Evolutionary conservation across 2,113 vertebrate species (phyloP), one percentile per base, ranked within the genome.

Genomic region (Odontesthes bonariensis): DNA sequence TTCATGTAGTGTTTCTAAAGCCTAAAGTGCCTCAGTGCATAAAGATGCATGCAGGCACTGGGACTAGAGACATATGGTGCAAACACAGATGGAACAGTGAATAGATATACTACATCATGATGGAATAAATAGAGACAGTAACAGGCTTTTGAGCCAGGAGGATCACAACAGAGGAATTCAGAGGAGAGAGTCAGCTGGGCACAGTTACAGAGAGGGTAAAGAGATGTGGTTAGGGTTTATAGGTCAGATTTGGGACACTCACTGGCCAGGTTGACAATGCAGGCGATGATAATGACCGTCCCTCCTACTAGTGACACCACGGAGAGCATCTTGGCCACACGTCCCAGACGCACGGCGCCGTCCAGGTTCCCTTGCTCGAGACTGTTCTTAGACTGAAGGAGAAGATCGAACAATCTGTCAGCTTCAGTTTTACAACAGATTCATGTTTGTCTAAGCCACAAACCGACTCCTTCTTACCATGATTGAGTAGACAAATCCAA

Each of bases 281-380:
- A 96, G 86, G 95, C 95, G 79, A 95, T 92, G 83, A 97, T 96
- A 85, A 98, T 97, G 87, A 97, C 51, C 71, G 95, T 91, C 56
- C 96, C 96, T 44, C 96, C 96, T 7, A 97, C 94, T 68, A 98
- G 89, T 0, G 96, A 96, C 60, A 96, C 96, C 56, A 96, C 60
- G 77, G 96, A 96, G 57, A 98, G 93, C 85, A 97, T 94, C 89
- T 97, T 97, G 73, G 96, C 96, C 57, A 98, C 96, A 0, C 95
- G 94, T 52, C 96, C 96, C 87, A 98, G 92, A 44, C 96, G 95
- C 60, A 95, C 94, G 1, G 96, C 96, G 17, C 96, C 96, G 5
- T 98, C 96, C 81, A 97, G 92, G 79, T 97, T 96, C 8, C 96
- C 96, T 85, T 96, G 96, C 83, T 97, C 96, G 20, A 97, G 94